Percentiles rank a stretch among this genome's conserved stretches.
Conservation (phyloP, 2,888 invertebrate species). For the Agonopterix alstromeriana region DNA sequence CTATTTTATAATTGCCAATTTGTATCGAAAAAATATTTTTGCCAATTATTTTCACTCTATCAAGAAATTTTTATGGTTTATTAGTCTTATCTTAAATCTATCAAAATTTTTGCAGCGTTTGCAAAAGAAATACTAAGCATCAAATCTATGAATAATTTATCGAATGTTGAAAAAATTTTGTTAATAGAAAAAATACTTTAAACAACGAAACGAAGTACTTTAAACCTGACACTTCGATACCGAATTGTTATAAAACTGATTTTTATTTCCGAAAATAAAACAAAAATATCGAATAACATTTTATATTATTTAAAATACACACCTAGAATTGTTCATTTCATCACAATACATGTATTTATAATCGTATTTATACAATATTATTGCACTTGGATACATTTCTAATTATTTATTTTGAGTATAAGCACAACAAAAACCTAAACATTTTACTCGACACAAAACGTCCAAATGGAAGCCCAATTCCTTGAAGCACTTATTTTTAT, state of each 20-base stretch:
- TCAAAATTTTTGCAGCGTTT: too few relatives aligned
- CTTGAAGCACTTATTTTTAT: background rate
- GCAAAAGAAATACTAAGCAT: too few relatives aligned
- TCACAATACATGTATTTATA: conserved; percentile 62
- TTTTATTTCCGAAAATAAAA: conserved; percentile 22
- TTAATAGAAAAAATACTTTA: too few relatives aligned
- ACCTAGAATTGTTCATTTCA: conserved; percentile 65
- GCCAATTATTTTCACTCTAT: too few relatives aligned
- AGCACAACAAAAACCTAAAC: conserved; percentile 16
- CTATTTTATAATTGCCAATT: conserved; percentile 7
- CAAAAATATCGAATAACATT: conserved; percentile 58
- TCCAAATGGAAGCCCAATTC: background rate
- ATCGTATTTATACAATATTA: conserved; percentile 62
- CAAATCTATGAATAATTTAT: too few relatives aligned
- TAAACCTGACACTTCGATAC: too few relatives aligned
- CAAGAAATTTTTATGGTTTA: too few relatives aligned
- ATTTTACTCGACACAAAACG: background rate
- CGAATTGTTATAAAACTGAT: too few relatives aligned
- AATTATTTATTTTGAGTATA: conserved; percentile 27
- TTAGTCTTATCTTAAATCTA: too few relatives aligned
- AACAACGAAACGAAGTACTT: too few relatives aligned
- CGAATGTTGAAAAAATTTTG: too few relatives aligned
- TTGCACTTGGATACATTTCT: conserved; percentile 64
- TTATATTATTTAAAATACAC: conserved; percentile 74
- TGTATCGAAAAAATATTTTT: background rate